Evolutionary conservation across 2,113 vertebrate genomes (phyloP), one percentile per base, ranked within the genome.

Genomic region (Meleagris gallopavo): DNA sequence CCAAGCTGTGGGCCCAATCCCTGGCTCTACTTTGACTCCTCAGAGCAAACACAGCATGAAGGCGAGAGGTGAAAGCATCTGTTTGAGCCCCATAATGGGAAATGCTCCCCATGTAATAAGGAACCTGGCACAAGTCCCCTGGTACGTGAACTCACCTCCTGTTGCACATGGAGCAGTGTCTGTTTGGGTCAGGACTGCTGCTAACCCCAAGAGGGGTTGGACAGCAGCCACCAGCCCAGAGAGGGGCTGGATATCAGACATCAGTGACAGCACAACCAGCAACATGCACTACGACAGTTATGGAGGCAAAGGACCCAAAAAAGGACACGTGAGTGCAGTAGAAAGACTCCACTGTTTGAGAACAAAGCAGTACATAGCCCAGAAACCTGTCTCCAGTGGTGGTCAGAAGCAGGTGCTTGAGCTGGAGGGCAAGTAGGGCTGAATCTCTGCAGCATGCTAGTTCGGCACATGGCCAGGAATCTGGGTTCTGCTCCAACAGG

Each of bases 401-500:
- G 38, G 75, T 62, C 36, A 89, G 57, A 29, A 83, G 72, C 92
- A 93, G 79, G 93, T 88, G 86, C 64, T 93, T 34, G 16, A 52
- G n/a, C 48, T 71, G 38, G 50, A 91, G 72, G 81, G 93, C 89
- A 82, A 81, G 92, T 41, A 74, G 12, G 45, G 80, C 41, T 86
- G 69, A 71, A 50, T 83, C 81, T 88, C 86, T 88, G 60, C 72
- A 83, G 90, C n/a, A 55, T 77, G 65, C 45, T 64, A 76, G 29
- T 50, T 64, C 0, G 0, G 73, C 65, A 81, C 1, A 1, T 13
- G 46, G 86, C 72, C 65, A 78, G 13, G 34, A 43, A 20, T 17
- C 86, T 83, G 85, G 88, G 90, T 93, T 88, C 88, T 58, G 50
- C 54, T 96, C 90, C 93, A 94, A 50, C 50, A 54, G 58, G 40